Evolutionary conservation across 2,888 invertebrate genomes (phyloP).

Genomic region (Calliopum simillimum): DNA sequence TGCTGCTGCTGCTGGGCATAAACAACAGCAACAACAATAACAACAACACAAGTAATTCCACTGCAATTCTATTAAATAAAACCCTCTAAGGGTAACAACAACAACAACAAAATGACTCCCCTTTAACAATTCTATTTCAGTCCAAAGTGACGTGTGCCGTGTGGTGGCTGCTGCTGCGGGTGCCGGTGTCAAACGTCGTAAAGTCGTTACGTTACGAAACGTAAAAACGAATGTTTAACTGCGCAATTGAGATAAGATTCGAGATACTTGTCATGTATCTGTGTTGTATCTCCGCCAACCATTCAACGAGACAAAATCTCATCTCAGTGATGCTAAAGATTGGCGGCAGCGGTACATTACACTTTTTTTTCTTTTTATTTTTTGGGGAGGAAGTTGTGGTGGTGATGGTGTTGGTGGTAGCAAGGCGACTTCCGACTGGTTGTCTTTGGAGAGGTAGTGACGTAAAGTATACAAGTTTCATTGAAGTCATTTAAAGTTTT

Average conservation of each 20-base stretch:
- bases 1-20: slow-evolving; percentile 35
- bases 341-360: slow-evolving; percentile 39
- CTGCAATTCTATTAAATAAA: slow-evolving; percentile 32
- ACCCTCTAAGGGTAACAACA: slow-evolving; percentile 17
- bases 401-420: neutral
- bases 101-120: neutral
- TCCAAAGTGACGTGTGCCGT: slow-evolving; percentile 25
- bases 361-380: too few relatives aligned
- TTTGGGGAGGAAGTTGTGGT: slow-evolving; percentile 35
- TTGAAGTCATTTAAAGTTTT: slow-evolving; percentile 34
- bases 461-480: slow-evolving; percentile 29
- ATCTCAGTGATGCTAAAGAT: slow-evolving; percentile 16
- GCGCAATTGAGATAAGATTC: slow-evolving; percentile 67
- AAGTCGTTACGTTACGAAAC: slow-evolving; percentile 25
- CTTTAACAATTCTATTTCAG: slow-evolving; percentile 3
- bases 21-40: slow-evolving; percentile 12
- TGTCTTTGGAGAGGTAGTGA: neutral
- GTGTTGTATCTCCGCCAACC: slow-evolving; percentile 24
- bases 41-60: slow-evolving; percentile 13
- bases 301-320: slow-evolving; percentile 14
- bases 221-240: slow-evolving; percentile 54
- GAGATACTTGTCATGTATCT: slow-evolving; percentile 52
- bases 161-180: slow-evolving; percentile 9
- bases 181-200: slow-evolving; percentile 15
- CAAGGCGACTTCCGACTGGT: neutral